These are phyloP conservation scores for Drosophila atripex DNA, from an alignment of 2,888 invertebrate genomes.

Conservation along the genomic window DNA sequence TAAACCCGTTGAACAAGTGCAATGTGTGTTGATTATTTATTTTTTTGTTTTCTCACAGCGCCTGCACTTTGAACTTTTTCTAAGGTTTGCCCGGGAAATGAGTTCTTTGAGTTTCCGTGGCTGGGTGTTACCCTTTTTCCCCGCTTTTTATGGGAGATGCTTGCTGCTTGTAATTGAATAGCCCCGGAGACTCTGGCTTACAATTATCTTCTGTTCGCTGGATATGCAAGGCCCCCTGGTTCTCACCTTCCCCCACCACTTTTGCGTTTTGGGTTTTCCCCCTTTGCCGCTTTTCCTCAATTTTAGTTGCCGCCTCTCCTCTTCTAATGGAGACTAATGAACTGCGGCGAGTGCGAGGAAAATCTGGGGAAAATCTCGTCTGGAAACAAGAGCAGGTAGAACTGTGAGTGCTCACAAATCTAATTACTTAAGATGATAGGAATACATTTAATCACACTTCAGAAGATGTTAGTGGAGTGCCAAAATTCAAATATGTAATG, in stretches of 20 bases:
- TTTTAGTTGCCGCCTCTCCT: conserved; percentile 66
- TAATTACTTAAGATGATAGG: conserved; percentile 52
- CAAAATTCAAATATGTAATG: too few species aligned
- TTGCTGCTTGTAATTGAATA: conserved; percentile 59
- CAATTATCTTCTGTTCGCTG: conserved; percentile 27
- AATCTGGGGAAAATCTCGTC: neutral
- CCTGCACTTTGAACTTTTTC: conserved; percentile 66
- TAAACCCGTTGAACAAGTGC: conserved; percentile 63
- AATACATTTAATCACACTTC: conserved; percentile 12
- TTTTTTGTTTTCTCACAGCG: conserved; percentile 3
- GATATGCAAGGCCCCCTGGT: conserved; percentile 25
- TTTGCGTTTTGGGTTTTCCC: neutral
- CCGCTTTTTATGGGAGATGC: conserved; percentile 36
- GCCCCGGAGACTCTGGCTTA: conserved; percentile 29
- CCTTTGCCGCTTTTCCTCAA: conserved; percentile 25
- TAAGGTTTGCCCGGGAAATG: conserved; percentile 38
- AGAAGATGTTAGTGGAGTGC: neutral
- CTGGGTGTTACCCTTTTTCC: conserved; percentile 55
- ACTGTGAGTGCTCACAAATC: conserved; percentile 35
- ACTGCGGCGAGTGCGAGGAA: conserved; percentile 42
- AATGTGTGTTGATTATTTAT: conserved; percentile 32
- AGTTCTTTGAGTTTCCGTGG: conserved; percentile 21
- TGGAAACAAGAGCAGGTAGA: conserved; percentile 48
- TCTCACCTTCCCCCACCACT: conserved; percentile 6
- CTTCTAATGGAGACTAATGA: conserved; percentile 70